Evolutionary conservation across 1,140 invertebrate genomes (phyloP), one percentile per base, ranked within the genome.

Genomic region (Archegozetes longisetosus): DNA sequence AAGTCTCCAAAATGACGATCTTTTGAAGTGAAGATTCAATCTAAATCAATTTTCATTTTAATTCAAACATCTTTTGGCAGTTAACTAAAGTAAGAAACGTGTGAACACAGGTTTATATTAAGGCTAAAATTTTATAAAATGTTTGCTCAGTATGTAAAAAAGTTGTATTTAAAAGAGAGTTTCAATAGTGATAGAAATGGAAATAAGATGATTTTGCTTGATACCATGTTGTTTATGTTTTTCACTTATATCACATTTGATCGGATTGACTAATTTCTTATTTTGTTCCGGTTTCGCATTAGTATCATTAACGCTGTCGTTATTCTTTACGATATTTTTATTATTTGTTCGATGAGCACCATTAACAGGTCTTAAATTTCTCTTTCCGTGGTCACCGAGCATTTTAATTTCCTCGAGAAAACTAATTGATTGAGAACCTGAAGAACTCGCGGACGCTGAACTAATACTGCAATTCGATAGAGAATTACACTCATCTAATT

Each of bases 341-440:
- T 25, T 25, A 46, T 24, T 24, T 47, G 13, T 48, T 13, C 20
- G 22, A 14, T 57, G 29, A 22, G 20, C 48, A 29, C 29, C 40
- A 50, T 57, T 57, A 4, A 58, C 57, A 20, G 57, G 57, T 28
- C 57, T 46, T n/a, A 58, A 24, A 20, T 50, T 25, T 50, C 57
- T 9, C 24, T 24, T 9, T 6, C 46, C 48, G 32, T 58, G 26
- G 17, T 51, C 57, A 51, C 57, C 57, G 6, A 58, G 6, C 9
- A 47, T 47, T 53, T 58, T 58, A 4, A 58, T 58, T 40, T 58
- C 57, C 17, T 58, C 57, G 4, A 58, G 25, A 40, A 58, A 58
- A 14, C 46, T 27, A 24, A 58, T 49, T 20, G 52, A n/a, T 23
- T 46, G 57, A 9, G 13, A 40, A 53, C 22, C 32, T 17, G 17